A percentile compares a stretch with the other conserved stretches of the same genome.
phyloP scores from a whole-genome alignment of 2,113 vertebrate genomes.

The Silurus glanis region DNA sequence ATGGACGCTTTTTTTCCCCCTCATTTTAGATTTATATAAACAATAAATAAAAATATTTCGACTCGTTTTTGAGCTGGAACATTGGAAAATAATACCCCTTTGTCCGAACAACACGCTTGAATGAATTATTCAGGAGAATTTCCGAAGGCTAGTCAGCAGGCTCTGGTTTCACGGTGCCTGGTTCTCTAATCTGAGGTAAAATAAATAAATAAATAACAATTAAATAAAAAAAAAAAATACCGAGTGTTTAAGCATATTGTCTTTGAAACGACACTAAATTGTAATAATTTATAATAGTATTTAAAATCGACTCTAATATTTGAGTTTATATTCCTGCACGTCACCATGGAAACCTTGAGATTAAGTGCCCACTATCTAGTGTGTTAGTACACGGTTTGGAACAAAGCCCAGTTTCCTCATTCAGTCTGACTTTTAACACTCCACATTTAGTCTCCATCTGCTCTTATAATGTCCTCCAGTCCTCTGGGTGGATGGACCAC shows the following conservation, averaged over 20 bases:
- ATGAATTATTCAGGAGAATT: slow-evolving; percentile 62
- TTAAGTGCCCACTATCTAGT: background rate
- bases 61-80: background rate
- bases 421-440: background rate
- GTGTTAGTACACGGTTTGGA: background rate
- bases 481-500: too few relatives aligned
- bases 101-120: background rate
- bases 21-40: too few relatives aligned
- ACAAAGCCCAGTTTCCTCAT: background rate
- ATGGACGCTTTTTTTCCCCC: slow-evolving; percentile 46
- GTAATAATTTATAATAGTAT: background rate
- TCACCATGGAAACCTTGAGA: slow-evolving; percentile 13
- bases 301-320: too few relatives aligned
- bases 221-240: background rate
- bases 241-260: background rate
- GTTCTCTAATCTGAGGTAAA: background rate
- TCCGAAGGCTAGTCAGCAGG: slow-evolving; percentile 24
- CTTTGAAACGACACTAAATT: background rate
- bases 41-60: too few relatives aligned
- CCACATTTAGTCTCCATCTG: too few relatives aligned
- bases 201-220: background rate
- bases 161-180: slow-evolving; percentile 44
- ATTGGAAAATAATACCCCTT: slow-evolving; percentile 5
- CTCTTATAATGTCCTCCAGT: too few relatives aligned
- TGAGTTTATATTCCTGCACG: background rate